Conservation (phyloP, 2,113 vertebrate species). For the Arvicanthis niloticus region DNA sequence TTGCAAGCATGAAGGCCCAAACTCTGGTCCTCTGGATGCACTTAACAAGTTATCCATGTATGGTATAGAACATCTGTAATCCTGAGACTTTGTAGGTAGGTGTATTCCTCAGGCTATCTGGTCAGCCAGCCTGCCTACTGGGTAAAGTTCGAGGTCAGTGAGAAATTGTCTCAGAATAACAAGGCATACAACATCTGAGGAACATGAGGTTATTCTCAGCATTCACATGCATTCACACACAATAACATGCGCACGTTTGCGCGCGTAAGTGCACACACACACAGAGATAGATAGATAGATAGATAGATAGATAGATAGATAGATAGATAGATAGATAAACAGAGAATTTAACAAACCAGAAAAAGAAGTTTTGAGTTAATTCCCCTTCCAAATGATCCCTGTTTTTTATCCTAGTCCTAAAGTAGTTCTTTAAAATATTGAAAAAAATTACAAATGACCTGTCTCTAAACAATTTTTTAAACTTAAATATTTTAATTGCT, state of each 20-base stretch:
- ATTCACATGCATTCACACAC: neutral
- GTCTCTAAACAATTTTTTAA: conserved; percentile 27
- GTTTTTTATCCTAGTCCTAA: neutral
- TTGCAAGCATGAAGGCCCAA: neutral
- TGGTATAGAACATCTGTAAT: neutral
- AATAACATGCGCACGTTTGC: neutral
- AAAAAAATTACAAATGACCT: neutral
- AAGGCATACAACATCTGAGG: neutral
- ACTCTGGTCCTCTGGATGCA: neutral
- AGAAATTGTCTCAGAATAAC: neutral
- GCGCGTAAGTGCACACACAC: neutral
- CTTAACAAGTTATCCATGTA: neutral
- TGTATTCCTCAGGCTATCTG: neutral
- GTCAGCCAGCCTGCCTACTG: no score
- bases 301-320: neutral
- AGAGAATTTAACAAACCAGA: conserved; percentile 1
- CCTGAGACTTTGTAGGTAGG: no score
- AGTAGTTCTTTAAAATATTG: neutral
- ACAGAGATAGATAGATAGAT: no score
- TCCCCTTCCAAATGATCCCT: neutral
- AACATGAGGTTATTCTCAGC: neutral
- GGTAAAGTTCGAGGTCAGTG: no score
- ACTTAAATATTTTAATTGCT: conserved; percentile 32
- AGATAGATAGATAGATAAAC: no score
- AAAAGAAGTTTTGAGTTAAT: conserved; percentile 22